A percentile compares a stretch with the other conserved stretches of the same genome.
phyloP scores from a whole-genome alignment of 2,888 invertebrate genomes.

The Pegoplata infirma region DNA sequence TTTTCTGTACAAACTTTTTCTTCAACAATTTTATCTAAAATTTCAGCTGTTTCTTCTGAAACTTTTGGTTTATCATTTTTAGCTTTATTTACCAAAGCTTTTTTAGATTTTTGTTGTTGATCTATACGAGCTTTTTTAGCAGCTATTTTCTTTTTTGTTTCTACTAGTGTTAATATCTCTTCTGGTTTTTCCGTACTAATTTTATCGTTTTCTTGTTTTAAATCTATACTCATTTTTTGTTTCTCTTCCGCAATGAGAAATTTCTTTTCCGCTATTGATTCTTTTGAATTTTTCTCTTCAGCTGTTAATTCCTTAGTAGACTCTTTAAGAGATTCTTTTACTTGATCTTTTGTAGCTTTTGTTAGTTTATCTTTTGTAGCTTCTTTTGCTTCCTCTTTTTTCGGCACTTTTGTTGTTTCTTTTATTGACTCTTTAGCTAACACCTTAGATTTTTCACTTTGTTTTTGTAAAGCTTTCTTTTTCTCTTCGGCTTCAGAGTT shows the following conservation, averaged over 20 bases:
- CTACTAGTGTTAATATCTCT: conserved; percentile 7
- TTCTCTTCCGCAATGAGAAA: neutral
- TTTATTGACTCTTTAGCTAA: too few species aligned
- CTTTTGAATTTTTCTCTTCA: conserved; percentile 44
- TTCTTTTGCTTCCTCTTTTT: conserved; percentile 12
- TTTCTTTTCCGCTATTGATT: conserved; percentile 5
- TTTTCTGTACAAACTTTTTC: too few species aligned
- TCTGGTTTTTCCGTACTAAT: neutral
- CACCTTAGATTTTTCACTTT: conserved; percentile 39
- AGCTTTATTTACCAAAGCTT: conserved; percentile 35
- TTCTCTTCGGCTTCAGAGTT: conserved; percentile 49
- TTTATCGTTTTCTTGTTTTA: neutral
- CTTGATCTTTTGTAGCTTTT: conserved; percentile 38
- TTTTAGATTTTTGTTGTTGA: conserved; percentile 63
- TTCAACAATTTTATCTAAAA: neutral
- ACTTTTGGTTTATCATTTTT: conserved; percentile 63
- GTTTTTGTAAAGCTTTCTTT: conserved; percentile 24
- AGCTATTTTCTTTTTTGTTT: conserved; percentile 63
- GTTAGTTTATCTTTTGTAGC: conserved; percentile 28
- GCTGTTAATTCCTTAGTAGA: conserved; percentile 18
- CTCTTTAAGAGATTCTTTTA: too few species aligned
- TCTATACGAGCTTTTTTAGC: conserved; percentile 64
- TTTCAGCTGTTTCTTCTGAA: neutral
- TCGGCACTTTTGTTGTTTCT: conserved; percentile 9
- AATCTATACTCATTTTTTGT: neutral